These are phyloP conservation scores for Calameuta filiformis DNA, from an alignment of 2,888 invertebrate genomes.

Conservation along the genomic window DNA sequence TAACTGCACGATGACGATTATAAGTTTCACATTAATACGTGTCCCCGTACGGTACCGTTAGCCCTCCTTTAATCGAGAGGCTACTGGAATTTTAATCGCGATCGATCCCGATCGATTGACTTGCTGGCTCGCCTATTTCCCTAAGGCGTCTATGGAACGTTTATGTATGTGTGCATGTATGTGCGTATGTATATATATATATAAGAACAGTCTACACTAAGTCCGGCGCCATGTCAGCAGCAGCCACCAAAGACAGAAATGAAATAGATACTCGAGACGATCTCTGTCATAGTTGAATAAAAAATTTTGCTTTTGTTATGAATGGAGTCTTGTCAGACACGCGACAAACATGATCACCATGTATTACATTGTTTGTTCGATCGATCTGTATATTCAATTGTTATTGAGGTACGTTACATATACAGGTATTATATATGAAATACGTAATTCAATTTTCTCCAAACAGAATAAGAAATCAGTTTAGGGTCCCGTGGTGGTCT, in stretches of 20 bases:
- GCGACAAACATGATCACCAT: background rate
- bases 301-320: background rate
- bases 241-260: background rate
- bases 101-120: slow-evolving; percentile 6
- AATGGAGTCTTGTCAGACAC: background rate
- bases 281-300: background rate
- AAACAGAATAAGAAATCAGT: background rate
- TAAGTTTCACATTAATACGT: slow-evolving; percentile 1
- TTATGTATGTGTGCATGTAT: too few relatives aligned
- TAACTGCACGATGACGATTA: background rate
- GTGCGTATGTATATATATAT: background rate
- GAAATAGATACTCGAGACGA: background rate
- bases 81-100: slow-evolving; percentile 12
- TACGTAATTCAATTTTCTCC: background rate
- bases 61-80: background rate
- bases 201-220: background rate
- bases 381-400: background rate
- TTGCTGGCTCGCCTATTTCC: background rate
- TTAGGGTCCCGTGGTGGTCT: background rate
- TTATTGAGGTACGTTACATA: background rate
- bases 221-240: background rate
- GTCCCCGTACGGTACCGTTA: slow-evolving; percentile 7
- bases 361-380: background rate
- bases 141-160: background rate
- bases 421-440: background rate